Conservation (phyloP, 2,888 invertebrate genomes). For the Catocala nupta region DNA sequence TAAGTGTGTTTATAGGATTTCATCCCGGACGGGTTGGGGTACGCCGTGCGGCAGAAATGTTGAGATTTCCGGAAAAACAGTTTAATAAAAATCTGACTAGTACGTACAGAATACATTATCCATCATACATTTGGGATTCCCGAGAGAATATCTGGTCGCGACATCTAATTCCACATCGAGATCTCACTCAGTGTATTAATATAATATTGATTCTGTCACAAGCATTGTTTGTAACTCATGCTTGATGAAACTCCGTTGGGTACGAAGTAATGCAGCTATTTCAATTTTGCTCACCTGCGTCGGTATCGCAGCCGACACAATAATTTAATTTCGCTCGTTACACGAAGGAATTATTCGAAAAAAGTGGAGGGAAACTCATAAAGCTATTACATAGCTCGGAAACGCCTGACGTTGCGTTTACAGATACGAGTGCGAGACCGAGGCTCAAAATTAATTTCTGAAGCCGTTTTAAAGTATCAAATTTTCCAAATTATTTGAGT, state of each 20-base stretch:
- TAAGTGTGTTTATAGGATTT: constrained; percentile 76
- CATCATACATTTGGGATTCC: constrained; percentile 29
- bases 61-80: constrained; percentile 41
- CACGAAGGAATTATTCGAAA: constrained; percentile 71
- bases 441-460: constrained; percentile 71
- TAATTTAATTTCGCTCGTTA: constrained; percentile 77
- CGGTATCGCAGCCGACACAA: constrained; percentile 60
- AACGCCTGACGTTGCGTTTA: constrained; percentile 71
- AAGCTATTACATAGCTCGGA: constrained; percentile 71
- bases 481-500: constrained; percentile 54
- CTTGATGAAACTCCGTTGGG: constrained; percentile 38
- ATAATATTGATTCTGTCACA: constrained; percentile 46
- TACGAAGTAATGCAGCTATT: constrained; percentile 52
- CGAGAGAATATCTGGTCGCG: constrained; percentile 37
- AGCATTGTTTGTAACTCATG: constrained; percentile 39
- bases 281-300: constrained; percentile 64
- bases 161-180: constrained; percentile 49
- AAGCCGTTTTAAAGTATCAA: constrained; percentile 57
- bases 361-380: constrained; percentile 74
- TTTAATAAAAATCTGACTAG: constrained; percentile 43
- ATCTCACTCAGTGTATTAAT: constrained; percentile 32
- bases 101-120: constrained; percentile 19
- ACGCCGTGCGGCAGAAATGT: constrained; percentile 37
- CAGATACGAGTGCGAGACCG: constrained; percentile 62
- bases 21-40: constrained; percentile 36